Conservation (phyloP, 2,888 invertebrate species). For the Dryobotodes eremita region DNA sequence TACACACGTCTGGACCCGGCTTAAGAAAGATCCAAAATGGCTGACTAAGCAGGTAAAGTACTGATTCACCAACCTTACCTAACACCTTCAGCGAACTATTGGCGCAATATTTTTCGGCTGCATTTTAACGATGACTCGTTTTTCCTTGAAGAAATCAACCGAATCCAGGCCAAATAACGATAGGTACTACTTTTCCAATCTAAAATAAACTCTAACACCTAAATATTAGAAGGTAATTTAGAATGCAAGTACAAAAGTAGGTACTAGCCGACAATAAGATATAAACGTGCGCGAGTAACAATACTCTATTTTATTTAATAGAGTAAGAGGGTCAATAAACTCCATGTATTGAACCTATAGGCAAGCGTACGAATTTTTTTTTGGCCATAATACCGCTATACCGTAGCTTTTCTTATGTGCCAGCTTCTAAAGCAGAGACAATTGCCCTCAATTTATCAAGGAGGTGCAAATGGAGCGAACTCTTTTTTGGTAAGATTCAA, state of each 20-base stretch:
- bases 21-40: conserved; percentile 27
- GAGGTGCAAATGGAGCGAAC: conserved; percentile 46
- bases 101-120: conserved; percentile 72
- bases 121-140: conserved; percentile 75
- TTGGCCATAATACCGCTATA: conserved; percentile 60
- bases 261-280: conserved; percentile 75
- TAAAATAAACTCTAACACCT: conserved; percentile 71
- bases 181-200: conserved; percentile 29
- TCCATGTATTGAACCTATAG: conserved; percentile 71
- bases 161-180: conserved; percentile 78
- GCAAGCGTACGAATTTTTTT: conserved; percentile 74
- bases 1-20: not conserved
- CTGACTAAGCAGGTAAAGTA: conserved; percentile 10
- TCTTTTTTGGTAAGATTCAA: conserved; percentile 17
- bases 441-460: conserved; percentile 60
- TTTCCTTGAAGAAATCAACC: conserved; percentile 83
- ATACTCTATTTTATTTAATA: conserved; percentile 83
- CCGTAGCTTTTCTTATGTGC: conserved; percentile 50
- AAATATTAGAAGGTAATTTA: conserved; percentile 68
- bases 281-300: conserved; percentile 77
- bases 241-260: conserved; percentile 55
- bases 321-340: conserved; percentile 78
- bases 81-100: conserved; percentile 61
- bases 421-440: conserved; percentile 50
- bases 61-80: conserved; percentile 62